Conservation (phyloP, 2,113 vertebrate genomes). For the Dryoscopus gambensis region DNA sequence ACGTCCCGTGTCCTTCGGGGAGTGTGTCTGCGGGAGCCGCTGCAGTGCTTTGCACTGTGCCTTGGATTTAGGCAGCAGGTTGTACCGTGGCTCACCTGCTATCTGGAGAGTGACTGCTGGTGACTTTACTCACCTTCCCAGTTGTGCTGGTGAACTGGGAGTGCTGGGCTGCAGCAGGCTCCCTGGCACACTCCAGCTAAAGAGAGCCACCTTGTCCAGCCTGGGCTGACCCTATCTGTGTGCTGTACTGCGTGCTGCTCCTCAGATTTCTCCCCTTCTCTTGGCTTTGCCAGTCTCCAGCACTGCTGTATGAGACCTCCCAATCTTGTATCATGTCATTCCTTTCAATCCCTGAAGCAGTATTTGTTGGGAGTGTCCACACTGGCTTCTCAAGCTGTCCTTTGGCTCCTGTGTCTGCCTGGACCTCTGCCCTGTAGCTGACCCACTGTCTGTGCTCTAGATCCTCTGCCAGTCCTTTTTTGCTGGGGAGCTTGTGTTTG, state of each 20-base stretch:
- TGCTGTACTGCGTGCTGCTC: neutral
- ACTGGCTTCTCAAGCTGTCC: neutral
- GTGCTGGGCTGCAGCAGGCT: neutral
- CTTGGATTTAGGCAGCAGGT: neutral
- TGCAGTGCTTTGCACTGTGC: neutral
- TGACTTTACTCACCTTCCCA: neutral
- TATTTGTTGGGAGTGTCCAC: neutral
- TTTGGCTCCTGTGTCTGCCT: neutral
- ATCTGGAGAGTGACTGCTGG: neutral
- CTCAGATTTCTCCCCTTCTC: neutral
- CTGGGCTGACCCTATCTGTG: neutral
- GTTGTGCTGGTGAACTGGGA: neutral
- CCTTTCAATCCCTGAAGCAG: neutral
- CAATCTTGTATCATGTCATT: neutral
- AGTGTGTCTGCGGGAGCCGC: neutral
- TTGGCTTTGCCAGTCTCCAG: neutral
- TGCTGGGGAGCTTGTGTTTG: neutral
- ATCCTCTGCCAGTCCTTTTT: neutral
- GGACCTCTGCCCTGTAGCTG: neutral
- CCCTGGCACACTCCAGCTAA: neutral
- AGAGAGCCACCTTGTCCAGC: neutral
- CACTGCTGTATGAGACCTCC: neutral
- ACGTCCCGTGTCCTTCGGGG: fast-evolving
- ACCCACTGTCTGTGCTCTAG: neutral
- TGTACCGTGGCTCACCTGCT: fast-evolving